A percentile compares a stretch with the other conserved stretches of the same genome.
phyloP scores from a whole-genome alignment of 2,113 vertebrate genomes.

The Dolichotis patagonum region DNA sequence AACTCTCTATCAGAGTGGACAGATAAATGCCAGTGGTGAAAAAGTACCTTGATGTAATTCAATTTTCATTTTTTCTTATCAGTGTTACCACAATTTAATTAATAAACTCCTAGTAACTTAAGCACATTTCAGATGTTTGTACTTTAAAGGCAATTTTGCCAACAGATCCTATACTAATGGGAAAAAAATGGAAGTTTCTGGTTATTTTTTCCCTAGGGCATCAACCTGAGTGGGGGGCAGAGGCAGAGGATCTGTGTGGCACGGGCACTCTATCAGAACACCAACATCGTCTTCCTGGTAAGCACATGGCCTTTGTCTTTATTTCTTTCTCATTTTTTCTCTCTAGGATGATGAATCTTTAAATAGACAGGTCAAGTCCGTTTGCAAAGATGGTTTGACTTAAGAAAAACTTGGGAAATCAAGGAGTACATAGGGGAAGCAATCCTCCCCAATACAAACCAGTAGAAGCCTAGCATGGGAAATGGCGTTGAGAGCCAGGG shows the following conservation, averaged over 20 bases:
- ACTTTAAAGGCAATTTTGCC: constrained; percentile 7
- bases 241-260: constrained; percentile 98
- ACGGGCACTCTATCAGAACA: constrained; percentile 98
- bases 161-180: constrained; percentile 51
- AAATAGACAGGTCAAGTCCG: not conserved
- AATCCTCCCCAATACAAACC: not conserved
- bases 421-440: not conserved
- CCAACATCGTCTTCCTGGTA: constrained; percentile 98
- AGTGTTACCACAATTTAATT: not conserved
- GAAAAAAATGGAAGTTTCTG: constrained; percentile 60
- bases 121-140: not conserved
- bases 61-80: not conserved
- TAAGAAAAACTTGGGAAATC: not conserved
- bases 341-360: not conserved
- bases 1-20: not conserved
- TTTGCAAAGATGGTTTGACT: constrained; percentile 6
- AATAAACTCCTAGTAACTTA: constrained; percentile 12
- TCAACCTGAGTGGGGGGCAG: constrained; percentile 98
- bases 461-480: not conserved
- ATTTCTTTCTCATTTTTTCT: not conserved
- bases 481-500: not conserved
- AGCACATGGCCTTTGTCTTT: constrained; percentile 71
- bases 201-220: constrained; percentile 90
- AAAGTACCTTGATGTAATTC: not conserved
- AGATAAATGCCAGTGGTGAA: not conserved